A percentile compares a stretch with the other conserved stretches of the same genome.
Evolutionary conservation across 2,888 invertebrate species (phyloP).

Genomic region (Diplazon laetatorius): DNA sequence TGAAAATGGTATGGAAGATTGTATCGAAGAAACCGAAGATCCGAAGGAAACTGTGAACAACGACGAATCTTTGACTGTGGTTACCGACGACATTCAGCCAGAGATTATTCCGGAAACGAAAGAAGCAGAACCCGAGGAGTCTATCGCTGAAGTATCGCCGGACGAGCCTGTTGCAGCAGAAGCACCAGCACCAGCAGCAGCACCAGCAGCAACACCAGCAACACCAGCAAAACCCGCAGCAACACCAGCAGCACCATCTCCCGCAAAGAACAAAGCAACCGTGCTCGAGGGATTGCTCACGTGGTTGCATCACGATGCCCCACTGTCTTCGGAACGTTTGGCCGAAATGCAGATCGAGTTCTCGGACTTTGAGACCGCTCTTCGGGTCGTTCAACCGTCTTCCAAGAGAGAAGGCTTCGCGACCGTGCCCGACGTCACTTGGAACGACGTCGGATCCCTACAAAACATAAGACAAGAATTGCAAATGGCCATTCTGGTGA

Average conservation of each 20-base stretch:
- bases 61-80: slow-evolving; percentile 35
- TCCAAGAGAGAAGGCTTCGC: slow-evolving; percentile 98
- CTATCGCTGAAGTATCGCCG: slow-evolving; percentile 3
- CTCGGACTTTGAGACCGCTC: slow-evolving; percentile 90
- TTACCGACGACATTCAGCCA: slow-evolving; percentile 37
- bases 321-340: slow-evolving; percentile 86
- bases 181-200: too few relatives aligned
- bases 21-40: slow-evolving; percentile 52
- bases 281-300: slow-evolving; percentile 85
- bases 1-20: slow-evolving; percentile 61
- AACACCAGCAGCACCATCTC: too few relatives aligned
- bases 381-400: slow-evolving; percentile 94
- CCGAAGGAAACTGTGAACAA: slow-evolving; percentile 44
- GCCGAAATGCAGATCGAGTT: slow-evolving; percentile 87
- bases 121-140: slow-evolving; percentile 28
- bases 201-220: too few relatives aligned
- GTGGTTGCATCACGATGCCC: slow-evolving; percentile 86
- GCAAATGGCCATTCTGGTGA: slow-evolving; percentile 93
- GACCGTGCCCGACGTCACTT: slow-evolving; percentile 98
- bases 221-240: too few relatives aligned
- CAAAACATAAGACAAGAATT: slow-evolving; percentile 94
- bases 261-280: slow-evolving; percentile 62
- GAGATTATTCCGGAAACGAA: slow-evolving; percentile 12
- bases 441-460: slow-evolving; percentile 98
- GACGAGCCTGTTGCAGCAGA: slow-evolving; percentile 84